Evolutionary conservation across 2,113 vertebrate genomes (phyloP), one percentile per base, ranked within the genome.

Genomic region (Mus musculus): DNA sequence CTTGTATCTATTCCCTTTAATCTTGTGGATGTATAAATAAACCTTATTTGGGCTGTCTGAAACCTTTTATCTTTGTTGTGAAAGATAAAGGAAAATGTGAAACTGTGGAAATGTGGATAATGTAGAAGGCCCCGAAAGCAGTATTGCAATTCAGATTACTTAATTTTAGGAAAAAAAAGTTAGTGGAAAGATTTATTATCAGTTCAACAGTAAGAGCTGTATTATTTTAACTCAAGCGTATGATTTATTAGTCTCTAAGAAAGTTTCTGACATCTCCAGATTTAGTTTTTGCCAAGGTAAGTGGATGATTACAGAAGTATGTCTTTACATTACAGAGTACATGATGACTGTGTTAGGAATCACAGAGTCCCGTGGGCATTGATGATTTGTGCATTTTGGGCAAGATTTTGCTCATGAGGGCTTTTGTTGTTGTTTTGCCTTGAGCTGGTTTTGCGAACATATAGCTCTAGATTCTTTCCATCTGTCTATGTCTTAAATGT

Each of bases 41-140:
- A 97, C 90, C 84, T 96, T 91, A 97, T 96, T 94, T 91, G 49
- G 88, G 88, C 69, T 97, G 76, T 95, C 95, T 97, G 88, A 96
- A 95, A 97, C 94, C 85, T 95, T 98, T 97, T 97, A 96, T 97
- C 95, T 97, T 97, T 96, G 96, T 93, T 94, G 88, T 97, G 93
- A 96, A 93, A 97, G 92, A 96, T 97, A 89, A 97, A 97, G 92
- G 90, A 89, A 92, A 95, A 90, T 90, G 78, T 49, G 92, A 95
- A 93, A 94, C 87, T 91, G n/a, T 63, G 61, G 88, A 93, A 95
- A 98, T 96, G 81, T 86, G 80, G 46, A 88, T 96, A 92, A 81
- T 96, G 56, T 90, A 42, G 65, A 87, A 91, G 89, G 2, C 39
- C 75, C 54, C 89, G 78, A 94, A 87, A 95, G 52, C 65, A 84